Percentiles rank a stretch among this genome's conserved stretches.
These are phyloP conservation scores for Xerus inauris DNA, from an alignment of 2,113 vertebrate species.

Conservation along the genomic window DNA sequence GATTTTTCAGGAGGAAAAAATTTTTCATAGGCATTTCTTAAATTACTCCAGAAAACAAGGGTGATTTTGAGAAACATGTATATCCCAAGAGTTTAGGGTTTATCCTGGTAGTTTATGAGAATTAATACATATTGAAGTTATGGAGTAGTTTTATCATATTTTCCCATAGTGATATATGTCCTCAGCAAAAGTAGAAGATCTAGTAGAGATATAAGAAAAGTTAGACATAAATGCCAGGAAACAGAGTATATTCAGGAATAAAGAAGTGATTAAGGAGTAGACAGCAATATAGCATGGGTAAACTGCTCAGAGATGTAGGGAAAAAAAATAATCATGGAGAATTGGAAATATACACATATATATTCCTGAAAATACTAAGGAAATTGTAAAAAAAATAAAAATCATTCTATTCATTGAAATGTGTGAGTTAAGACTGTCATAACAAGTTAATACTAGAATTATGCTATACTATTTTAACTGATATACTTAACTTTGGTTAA, in stretches of 20 bases:
- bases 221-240: neutral
- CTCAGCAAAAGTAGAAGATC: neutral
- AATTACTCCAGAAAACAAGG: neutral
- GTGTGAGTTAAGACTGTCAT: too few relatives aligned
- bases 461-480: neutral
- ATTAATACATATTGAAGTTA: neutral
- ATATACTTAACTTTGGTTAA: neutral
- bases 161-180: neutral
- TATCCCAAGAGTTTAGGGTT: neutral
- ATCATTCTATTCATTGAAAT: too few relatives aligned
- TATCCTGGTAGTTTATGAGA: too few relatives aligned
- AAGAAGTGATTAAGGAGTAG: neutral
- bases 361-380: too few relatives aligned
- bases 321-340: neutral
- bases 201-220: too few relatives aligned
- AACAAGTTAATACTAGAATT: neutral
- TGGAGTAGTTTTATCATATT: neutral
- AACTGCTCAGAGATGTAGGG: neutral
- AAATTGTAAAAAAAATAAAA: neutral
- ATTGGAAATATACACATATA: too few relatives aligned
- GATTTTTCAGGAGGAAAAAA: neutral
- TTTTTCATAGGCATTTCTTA: neutral
- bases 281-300: neutral
- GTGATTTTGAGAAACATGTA: neutral
- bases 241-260: neutral